Evolutionary conservation across 2,888 invertebrate species (phyloP).

Genomic region (Yponomeuta sedellus): DNA sequence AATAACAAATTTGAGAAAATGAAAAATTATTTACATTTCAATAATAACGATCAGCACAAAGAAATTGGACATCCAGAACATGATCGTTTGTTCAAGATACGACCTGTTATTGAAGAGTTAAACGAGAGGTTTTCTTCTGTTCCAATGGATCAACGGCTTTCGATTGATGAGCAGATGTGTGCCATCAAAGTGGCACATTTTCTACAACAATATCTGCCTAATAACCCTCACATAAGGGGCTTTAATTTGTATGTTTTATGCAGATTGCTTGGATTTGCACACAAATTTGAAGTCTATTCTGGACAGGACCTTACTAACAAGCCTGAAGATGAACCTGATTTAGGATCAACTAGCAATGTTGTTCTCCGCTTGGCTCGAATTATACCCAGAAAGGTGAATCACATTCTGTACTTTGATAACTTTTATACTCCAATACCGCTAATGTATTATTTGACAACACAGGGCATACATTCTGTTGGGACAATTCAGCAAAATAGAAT

Average conservation of each 20-base stretch:
- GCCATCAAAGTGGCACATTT: slow-evolving; percentile 22
- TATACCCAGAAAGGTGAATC: slow-evolving; percentile 10
- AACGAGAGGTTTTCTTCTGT: slow-evolving; percentile 23
- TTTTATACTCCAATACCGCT: neutral
- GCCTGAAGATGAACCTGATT: slow-evolving; percentile 10
- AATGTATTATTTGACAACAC: no score
- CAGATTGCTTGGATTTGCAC: neutral
- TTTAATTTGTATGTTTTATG: neutral
- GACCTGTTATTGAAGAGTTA: slow-evolving; percentile 11
- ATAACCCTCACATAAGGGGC: slow-evolving; percentile 16
- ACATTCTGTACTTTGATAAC: slow-evolving; percentile 13
- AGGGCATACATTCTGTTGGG: no score
- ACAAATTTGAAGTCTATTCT: slow-evolving; percentile 18
- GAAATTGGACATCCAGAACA: slow-evolving; percentile 23
- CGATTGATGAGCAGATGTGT: slow-evolving; percentile 25
- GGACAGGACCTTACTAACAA: slow-evolving; percentile 7
- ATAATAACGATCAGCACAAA: slow-evolving; percentile 30
- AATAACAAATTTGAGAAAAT: slow-evolving; percentile 32
- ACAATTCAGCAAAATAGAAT: no score
- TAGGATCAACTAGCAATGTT: neutral
- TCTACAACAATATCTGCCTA: slow-evolving; percentile 20
- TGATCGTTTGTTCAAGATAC: slow-evolving; percentile 12
- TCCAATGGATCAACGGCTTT: slow-evolving; percentile 23
- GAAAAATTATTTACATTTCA: slow-evolving; percentile 29
- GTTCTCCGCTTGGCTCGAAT: slow-evolving; percentile 3